Conservation (phyloP, 2,888 invertebrate genomes). For the Ectropis crepuscularia region DNA sequence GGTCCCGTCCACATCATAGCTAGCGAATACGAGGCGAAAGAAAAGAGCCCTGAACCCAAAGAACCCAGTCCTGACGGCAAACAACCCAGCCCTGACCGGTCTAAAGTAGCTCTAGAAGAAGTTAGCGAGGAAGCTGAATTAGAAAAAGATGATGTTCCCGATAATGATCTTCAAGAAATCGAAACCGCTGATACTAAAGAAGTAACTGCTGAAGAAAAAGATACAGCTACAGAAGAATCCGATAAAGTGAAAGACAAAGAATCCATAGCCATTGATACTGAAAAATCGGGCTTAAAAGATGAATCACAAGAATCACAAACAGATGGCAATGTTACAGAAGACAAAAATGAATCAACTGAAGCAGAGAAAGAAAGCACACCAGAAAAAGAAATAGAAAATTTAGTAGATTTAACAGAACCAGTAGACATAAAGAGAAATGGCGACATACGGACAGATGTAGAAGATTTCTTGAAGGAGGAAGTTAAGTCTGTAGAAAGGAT, state of each 20-base stretch:
- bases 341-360: conserved; percentile 31
- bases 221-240: conserved; percentile 19
- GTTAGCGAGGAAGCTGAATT: conserved; percentile 26
- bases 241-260: conserved; percentile 23
- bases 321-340: conserved; percentile 14
- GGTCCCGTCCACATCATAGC: conserved; percentile 75
- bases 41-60: conserved; percentile 33
- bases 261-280: too few species aligned
- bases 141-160: conserved; percentile 8
- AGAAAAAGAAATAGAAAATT: conserved; percentile 38
- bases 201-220: conserved; percentile 12
- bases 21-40: conserved; percentile 65
- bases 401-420: conserved; percentile 52
- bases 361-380: conserved; percentile 38
- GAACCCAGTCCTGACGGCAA: conserved; percentile 2
- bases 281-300: too few species aligned
- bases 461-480: conserved; percentile 65
- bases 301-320: neutral
- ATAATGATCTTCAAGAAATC: conserved; percentile 14
- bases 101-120: conserved; percentile 36
- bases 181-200: neutral
- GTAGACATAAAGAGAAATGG: conserved; percentile 52
- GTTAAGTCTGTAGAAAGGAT: conserved; percentile 49
- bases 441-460: conserved; percentile 54
- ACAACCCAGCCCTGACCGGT: conserved; percentile 6